Evolutionary conservation across 2,888 invertebrate species (phyloP), one percentile per base, ranked within the genome.

Genomic region (Zygogramma bicolorata): DNA sequence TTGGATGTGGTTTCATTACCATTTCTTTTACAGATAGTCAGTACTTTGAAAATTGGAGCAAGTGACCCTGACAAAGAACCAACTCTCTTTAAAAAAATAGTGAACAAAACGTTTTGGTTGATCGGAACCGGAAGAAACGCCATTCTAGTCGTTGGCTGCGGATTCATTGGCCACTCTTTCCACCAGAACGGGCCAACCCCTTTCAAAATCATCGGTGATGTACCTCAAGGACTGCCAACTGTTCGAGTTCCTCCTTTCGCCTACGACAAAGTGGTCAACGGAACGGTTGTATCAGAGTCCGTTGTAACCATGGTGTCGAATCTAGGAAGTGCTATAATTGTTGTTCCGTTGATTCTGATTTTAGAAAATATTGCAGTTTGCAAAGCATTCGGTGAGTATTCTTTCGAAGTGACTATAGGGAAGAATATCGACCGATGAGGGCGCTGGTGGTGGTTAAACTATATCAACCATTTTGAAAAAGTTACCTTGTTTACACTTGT

Each of bases 281-380:
- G 85, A 49, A 90, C 83, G 3, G 62, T 71, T 1, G 61, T 61
- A 1, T 59, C 42, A 0, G 87, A 88, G 74, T 83, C 84, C 77
- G 93, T 95, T 84, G 93, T 93, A 2, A 92, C 94, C 57, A 95
- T 96, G 92, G 88, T 93, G 61, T 89, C 93, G 73, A 92, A 93
- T 86, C 90, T 97, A 84, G 95, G 96, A 61, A 93, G 95, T 34
- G 97, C 96, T 27, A 88, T 97, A 63, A 88, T 95, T 66, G 95
- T 97, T 22, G 91, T 97, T 62, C 97, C 97, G 1, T 88, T 98
- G 29, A 93, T 97, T 81, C 94, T 95, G 18, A 88, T 97, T 40
- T 91, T 98, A 87, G 97, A 97, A 86, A 94, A 95, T 82, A 95
- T 97, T 79, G 95, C 97, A 18, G 96, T 97, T 80, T 97, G 96